Evolutionary conservation across 1,140 invertebrate genomes (phyloP).

Genomic region (Odontomachus brunneus): DNA sequence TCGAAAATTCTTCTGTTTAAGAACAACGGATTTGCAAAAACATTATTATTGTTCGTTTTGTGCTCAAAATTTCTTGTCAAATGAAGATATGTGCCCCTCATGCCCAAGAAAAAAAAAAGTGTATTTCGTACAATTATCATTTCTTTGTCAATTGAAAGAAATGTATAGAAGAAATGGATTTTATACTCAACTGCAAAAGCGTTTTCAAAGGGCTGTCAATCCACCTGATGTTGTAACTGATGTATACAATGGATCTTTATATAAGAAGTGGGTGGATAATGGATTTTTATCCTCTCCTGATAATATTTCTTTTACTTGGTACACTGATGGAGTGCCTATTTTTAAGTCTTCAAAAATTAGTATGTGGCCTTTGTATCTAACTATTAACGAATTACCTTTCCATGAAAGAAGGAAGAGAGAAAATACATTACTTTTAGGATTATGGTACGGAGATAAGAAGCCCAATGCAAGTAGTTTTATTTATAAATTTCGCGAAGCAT

Average conservation of each 20-base stretch:
- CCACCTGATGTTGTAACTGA: background rate
- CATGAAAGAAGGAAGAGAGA: constrained; percentile 65
- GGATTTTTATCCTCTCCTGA: constrained; percentile 66
- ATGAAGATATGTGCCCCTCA: background rate
- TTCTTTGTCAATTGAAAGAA: background rate
- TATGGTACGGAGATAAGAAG: constrained; percentile 67
- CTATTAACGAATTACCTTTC: constrained; percentile 77
- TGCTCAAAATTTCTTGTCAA: background rate
- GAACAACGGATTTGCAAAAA: background rate
- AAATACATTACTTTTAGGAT: constrained; percentile 69
- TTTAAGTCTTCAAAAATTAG: constrained; percentile 78
- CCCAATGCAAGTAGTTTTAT: constrained; percentile 59
- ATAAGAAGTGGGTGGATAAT: constrained; percentile 30
- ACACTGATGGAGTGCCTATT: constrained; percentile 77
- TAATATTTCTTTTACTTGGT: constrained; percentile 71
- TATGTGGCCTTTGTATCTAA: constrained; percentile 77
- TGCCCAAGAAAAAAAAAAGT: background rate
- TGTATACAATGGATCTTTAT: constrained; percentile 1
- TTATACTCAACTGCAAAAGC: background rate
- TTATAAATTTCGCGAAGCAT: constrained; percentile 49
- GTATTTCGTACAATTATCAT: background rate
- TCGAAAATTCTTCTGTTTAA: background rate
- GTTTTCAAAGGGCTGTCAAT: background rate
- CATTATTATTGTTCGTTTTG: constrained; percentile 6
- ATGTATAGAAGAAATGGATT: background rate